These are phyloP conservation scores for Drosophila burlai DNA, from an alignment of 1,140 invertebrate species.

Conservation along the genomic window DNA sequence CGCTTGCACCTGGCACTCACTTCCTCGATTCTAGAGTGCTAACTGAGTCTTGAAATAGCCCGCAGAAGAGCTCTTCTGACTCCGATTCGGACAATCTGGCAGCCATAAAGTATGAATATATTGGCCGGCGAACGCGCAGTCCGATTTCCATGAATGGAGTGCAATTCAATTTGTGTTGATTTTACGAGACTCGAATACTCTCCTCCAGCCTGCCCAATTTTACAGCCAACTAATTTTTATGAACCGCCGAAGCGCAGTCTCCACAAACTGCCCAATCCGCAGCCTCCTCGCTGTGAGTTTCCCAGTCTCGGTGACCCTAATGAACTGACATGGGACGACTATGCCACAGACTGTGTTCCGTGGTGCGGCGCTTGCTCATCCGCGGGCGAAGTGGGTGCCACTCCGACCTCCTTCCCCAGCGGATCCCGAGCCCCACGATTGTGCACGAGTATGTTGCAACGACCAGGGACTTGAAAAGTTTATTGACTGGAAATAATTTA, in stretches of 20 bases:
- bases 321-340: constrained; percentile 70
- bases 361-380: constrained; percentile 68
- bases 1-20: constrained; percentile 39
- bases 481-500: constrained; percentile 83
- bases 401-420: constrained; percentile 10
- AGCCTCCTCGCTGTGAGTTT: constrained; percentile 20
- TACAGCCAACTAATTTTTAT: constrained; percentile 76
- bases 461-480: constrained; percentile 45
- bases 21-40: constrained; percentile 17
- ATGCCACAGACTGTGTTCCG: constrained; percentile 18
- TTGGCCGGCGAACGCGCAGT: constrained; percentile 17
- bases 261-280: constrained; percentile 21
- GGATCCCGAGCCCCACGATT: constrained; percentile 7
- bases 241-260: constrained; percentile 60
- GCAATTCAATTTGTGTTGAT: constrained; percentile 72
- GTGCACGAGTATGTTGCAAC: constrained; percentile 59
- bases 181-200: constrained; percentile 46
- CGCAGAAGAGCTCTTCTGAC: constrained; percentile 13
- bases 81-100: constrained; percentile 28
- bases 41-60: constrained; percentile 10
- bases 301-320: constrained; percentile 69
- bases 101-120: constrained; percentile 40
- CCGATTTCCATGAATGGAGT: constrained; percentile 68
- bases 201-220: constrained; percentile 54
- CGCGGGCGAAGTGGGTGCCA: constrained; percentile 54